Conservation (phyloP, 2,888 invertebrate genomes). For the Quadroppia sp. region DNA sequence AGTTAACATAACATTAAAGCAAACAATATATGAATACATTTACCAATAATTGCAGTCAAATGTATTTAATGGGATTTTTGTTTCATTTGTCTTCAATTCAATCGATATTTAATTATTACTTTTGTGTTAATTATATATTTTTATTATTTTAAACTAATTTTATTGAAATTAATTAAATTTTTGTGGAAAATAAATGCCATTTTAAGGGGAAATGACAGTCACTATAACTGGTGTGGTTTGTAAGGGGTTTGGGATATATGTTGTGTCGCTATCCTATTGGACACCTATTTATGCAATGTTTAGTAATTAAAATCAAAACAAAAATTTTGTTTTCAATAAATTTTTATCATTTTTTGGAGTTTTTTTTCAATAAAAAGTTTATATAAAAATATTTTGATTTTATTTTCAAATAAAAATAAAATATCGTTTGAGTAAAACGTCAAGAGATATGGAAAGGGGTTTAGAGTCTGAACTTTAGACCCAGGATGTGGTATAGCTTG, state of each 20-base stretch:
- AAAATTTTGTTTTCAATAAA: no score
- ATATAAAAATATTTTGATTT: no score
- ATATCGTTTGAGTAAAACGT: no score
- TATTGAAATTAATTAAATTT: background rate
- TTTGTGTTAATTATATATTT: background rate
- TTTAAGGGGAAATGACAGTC: background rate
- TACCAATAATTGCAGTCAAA: background rate
- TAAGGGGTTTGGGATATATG: background rate
- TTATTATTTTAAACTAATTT: background rate
- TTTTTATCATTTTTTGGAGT: no score
- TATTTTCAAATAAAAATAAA: no score
- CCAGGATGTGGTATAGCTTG: no score
- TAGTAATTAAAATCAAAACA: background rate
- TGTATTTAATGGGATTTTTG: background rate
- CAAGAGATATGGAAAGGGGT: no score
- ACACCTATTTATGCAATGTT: background rate
- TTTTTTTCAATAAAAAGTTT: background rate
- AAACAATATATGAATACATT: slow-evolving; percentile 7
- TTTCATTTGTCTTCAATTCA: background rate
- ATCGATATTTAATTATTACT: background rate
- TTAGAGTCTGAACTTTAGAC: no score
- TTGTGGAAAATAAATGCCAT: background rate
- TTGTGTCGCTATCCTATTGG: slow-evolving; percentile 31
- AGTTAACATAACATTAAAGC: background rate
- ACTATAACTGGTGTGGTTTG: slow-evolving; percentile 6